phyloP scores from a whole-genome alignment of 2,888 invertebrate genomes.

The Rhyacophila evoluta region DNA sequence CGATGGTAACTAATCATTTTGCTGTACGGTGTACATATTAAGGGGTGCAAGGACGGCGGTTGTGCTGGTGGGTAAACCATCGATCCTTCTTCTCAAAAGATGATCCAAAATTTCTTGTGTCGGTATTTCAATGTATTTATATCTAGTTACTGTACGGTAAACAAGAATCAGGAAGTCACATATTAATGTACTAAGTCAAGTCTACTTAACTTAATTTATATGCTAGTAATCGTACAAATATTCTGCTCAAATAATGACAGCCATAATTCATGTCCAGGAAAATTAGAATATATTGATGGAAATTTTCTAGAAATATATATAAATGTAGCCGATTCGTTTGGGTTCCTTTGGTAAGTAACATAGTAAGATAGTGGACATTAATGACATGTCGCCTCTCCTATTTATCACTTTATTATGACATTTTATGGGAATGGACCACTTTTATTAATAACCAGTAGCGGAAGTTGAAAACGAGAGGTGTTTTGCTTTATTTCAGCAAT shows the following conservation, averaged over 20 bases:
- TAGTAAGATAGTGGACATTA: neutral
- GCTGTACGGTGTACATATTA: too few species aligned
- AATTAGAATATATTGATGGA: neutral
- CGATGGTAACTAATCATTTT: too few species aligned
- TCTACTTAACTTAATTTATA: too few species aligned
- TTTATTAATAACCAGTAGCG: neutral
- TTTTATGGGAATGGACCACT: neutral
- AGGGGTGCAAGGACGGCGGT: too few species aligned
- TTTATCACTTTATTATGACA: neutral
- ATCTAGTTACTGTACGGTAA: too few species aligned
- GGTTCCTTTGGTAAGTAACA: neutral
- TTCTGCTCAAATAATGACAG: neutral
- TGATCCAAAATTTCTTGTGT: too few species aligned
- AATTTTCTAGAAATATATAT: neutral
- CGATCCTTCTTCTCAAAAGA: too few species aligned
- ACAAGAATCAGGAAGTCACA: too few species aligned
- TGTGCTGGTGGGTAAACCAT: too few species aligned
- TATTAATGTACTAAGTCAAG: too few species aligned
- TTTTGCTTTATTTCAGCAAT: neutral
- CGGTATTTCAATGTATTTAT: too few species aligned
- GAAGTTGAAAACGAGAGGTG: neutral
- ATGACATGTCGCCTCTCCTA: neutral
- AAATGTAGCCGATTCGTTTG: neutral
- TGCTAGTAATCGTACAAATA: too few species aligned
- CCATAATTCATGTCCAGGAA: neutral